Conservation (phyloP, 2,888 invertebrate genomes). For the Auanema freiburgensis region DNA sequence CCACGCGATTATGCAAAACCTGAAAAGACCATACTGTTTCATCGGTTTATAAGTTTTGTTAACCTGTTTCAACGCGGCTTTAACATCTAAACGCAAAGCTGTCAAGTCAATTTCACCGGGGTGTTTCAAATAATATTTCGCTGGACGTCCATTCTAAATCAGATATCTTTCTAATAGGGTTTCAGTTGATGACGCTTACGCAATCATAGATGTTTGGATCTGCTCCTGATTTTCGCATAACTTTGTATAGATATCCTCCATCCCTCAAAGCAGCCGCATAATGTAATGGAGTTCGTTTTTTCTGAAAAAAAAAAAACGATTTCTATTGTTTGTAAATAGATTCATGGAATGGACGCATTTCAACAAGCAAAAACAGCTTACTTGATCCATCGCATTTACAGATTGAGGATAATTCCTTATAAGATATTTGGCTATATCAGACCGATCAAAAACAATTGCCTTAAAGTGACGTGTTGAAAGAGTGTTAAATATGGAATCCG, state of each 20-base stretch:
- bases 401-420: conserved; percentile 65
- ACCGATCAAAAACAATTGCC: conserved; percentile 74
- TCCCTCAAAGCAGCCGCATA: conserved; percentile 74
- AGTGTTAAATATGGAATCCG: not conserved
- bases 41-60: not conserved
- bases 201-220: conserved; percentile 73
- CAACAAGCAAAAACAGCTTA: conserved; percentile 23
- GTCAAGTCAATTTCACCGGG: conserved; percentile 65
- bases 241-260: conserved; percentile 71
- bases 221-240: conserved; percentile 72
- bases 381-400: conserved; percentile 66
- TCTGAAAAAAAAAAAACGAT: conserved; percentile 69
- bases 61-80: conserved; percentile 56
- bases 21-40: not conserved
- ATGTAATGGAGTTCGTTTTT: conserved; percentile 75
- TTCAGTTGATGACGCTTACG: conserved; percentile 57
- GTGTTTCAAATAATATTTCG: conserved; percentile 66
- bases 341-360: not conserved
- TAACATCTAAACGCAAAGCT: conserved; percentile 61
- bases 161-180: not conserved
- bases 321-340: not conserved
- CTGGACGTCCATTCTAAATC: conserved; percentile 64
- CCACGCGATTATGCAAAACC: conserved; percentile 63
- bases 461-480: conserved; percentile 14
- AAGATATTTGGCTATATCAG: conserved; percentile 79